Evolutionary conservation across 1,140 invertebrate species (phyloP).

Genomic region (Rhyacophila brunnea): DNA sequence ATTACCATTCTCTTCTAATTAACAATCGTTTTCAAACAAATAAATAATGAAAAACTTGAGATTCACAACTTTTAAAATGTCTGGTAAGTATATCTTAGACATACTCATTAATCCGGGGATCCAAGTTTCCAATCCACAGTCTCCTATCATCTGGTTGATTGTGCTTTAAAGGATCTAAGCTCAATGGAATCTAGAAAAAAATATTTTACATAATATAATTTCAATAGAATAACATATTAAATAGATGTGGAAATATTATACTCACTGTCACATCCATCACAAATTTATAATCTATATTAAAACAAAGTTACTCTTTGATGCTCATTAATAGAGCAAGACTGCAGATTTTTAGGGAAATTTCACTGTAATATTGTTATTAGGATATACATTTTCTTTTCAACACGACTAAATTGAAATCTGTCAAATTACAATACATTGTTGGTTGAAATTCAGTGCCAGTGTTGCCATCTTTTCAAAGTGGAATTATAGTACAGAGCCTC

Average conservation of each 20-base stretch:
- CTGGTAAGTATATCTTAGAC: constrained; percentile 50
- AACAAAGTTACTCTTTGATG: too few species aligned
- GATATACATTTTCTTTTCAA: too few species aligned
- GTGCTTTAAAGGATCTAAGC: constrained; percentile 60
- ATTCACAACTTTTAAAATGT: constrained; percentile 23
- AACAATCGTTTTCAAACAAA: constrained; percentile 9
- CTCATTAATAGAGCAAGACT: too few species aligned
- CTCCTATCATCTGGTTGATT: constrained; percentile 66
- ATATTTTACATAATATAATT: not conserved
- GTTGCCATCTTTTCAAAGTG: too few species aligned
- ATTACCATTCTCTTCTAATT: constrained; percentile 12
- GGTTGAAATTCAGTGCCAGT: too few species aligned
- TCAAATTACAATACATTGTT: too few species aligned
- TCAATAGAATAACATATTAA: not conserved
- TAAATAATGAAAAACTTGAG: constrained; percentile 21
- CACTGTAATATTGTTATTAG: too few species aligned
- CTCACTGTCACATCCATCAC: not conserved
- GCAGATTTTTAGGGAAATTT: too few species aligned
- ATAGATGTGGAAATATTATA: too few species aligned
- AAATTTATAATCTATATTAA: not conserved
- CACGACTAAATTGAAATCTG: too few species aligned
- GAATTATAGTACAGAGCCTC: too few species aligned
- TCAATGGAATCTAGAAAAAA: constrained; percentile 50
- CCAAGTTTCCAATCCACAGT: constrained; percentile 89
- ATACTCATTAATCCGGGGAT: constrained; percentile 89